Conservation (phyloP, 2,797 vertebrate species). For the Dallia pectoralis region DNA sequence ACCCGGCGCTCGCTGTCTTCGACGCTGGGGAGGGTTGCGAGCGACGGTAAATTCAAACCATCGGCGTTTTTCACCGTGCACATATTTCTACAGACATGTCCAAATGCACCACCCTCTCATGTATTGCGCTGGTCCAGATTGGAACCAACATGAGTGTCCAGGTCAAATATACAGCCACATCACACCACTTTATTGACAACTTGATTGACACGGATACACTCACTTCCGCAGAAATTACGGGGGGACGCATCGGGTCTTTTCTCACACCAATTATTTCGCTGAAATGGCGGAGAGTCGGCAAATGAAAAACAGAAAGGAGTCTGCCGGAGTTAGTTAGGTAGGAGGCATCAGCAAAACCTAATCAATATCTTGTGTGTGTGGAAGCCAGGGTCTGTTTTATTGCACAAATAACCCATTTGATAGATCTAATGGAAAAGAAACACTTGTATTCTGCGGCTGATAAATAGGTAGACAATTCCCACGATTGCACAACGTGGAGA, state of each 20-base stretch:
- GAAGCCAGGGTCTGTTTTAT: slow-evolving; percentile 54
- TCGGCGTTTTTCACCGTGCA: no score
- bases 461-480: slow-evolving; percentile 9
- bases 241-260: not conserved
- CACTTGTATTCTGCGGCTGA: slow-evolving; percentile 33
- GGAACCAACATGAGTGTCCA: not conserved
- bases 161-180: not conserved
- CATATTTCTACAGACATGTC: no score
- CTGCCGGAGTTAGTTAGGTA: slow-evolving; percentile 31
- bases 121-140: no score
- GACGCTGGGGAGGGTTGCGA: no score
- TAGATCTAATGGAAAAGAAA: slow-evolving; percentile 51
- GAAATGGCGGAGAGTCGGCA: not conserved
- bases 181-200: not conserved
- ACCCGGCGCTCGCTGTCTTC: not conserved
- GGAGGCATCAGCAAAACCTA: slow-evolving; percentile 60
- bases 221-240: not conserved
- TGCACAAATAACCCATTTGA: slow-evolving; percentile 59
- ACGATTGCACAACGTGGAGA: not conserved
- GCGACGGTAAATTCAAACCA: no score
- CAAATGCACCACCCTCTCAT: no score
- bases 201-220: not conserved
- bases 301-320: slow-evolving; percentile 1
- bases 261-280: not conserved
- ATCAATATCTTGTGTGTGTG: slow-evolving; percentile 67